Conservation (phyloP, 2,113 vertebrate species). For the Noturus placidus region DNA sequence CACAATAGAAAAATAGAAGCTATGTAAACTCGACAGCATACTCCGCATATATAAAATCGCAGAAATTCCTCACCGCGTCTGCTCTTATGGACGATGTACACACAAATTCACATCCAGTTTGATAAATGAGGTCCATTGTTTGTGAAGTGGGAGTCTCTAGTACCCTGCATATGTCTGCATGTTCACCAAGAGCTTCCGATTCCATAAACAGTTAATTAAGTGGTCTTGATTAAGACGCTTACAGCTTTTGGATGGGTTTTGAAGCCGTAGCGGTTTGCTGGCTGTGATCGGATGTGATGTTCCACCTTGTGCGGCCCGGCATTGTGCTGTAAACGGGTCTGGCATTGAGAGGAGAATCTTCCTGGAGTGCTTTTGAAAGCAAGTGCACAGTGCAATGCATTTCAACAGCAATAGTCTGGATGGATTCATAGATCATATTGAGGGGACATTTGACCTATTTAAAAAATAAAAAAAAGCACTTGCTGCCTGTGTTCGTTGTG, state of each 20-base stretch:
- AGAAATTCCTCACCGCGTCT: neutral
- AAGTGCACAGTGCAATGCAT: constrained; percentile 65
- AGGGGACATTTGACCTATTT: constrained; percentile 72
- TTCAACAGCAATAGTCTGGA: constrained; percentile 69
- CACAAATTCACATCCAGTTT: neutral
- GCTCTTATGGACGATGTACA: neutral
- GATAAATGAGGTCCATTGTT: neutral
- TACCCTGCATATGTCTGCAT: neutral
- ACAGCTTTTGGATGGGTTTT: neutral
- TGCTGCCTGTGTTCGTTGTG: constrained; percentile 60
- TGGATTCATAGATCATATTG: constrained; percentile 71
- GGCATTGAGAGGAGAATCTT: constrained; percentile 25
- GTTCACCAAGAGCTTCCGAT: neutral
- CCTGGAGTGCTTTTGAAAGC: constrained; percentile 4
- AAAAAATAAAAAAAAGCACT: constrained; percentile 56
- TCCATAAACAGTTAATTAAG: neutral
- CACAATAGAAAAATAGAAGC: neutral
- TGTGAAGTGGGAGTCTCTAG: neutral
- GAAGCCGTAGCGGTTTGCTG: neutral
- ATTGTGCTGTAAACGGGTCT: neutral
- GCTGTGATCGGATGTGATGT: neutral
- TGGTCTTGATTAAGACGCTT: neutral
- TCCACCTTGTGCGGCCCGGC: neutral
- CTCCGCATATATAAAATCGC: neutral
- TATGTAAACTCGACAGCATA: no score